Evolutionary conservation across 2,888 invertebrate species (phyloP), one percentile per base, ranked within the genome.

Genomic region (Drosophila colorata): DNA sequence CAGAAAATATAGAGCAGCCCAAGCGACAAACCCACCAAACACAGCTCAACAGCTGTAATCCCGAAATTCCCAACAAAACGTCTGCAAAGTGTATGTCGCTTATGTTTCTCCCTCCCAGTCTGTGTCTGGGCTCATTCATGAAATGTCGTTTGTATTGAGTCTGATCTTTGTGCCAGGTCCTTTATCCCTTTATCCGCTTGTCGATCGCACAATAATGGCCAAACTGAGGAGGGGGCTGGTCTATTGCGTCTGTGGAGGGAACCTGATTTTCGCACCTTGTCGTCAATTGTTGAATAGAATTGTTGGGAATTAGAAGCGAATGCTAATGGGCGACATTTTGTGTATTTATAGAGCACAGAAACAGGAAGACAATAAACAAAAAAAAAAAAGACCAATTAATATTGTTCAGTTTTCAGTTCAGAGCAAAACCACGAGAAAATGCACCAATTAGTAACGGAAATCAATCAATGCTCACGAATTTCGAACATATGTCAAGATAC

Each of bases 1-100:
- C 68, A 35, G 67, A 57, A 79, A 81, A 79, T 38, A 63, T 83
- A 81, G 78, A 78, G 84, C 75, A 75, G 44, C 53, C 48, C 57
- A 61, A 58, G 31, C 52, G 58, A 67, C 74, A 72, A 74, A 16
- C 81, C 81, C 78, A 85, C 79, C 69, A 85, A 84, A 84, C 82
- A 85, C 85, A 85, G 83, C 83, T 85, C 79, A 83, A 74, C 72
- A 79, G 67, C 76, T 86, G 72, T 85, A 86, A 85, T 86, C 86
- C 78, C 60, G 23, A 76, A 86, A 80, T 86, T 83, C 81, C 35
- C 44, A 75, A 79, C 77, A 86, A 79, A 64, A 65, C 57, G 70
- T 67, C 72, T 75, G 70, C 64, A 74, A 85, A 85, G 80, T 85
- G 83, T 78, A 49, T 74, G 60, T 59, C 74, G 40, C 25, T 57